phyloP scores from a whole-genome alignment of 2,888 invertebrate genomes.

The Ecliptopera silaceata region DNA sequence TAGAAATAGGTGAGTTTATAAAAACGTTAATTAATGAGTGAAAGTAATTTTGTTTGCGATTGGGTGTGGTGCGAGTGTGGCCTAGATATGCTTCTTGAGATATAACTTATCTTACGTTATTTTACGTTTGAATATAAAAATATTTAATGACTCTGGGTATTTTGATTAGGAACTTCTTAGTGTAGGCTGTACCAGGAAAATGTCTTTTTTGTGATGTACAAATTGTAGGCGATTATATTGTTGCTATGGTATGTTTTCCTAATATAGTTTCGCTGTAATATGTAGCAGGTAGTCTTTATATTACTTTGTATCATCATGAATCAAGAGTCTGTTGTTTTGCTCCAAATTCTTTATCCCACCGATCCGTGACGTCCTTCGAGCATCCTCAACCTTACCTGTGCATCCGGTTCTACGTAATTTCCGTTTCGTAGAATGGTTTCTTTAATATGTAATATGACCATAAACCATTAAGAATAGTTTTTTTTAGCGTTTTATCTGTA shows the following conservation, averaged over 20 bases:
- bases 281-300: not conserved
- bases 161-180: no score
- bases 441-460: slow-evolving; percentile 28
- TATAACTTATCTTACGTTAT: no score
- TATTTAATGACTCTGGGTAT: not conserved
- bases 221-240: no score
- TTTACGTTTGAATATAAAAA: not conserved
- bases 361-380: slow-evolving; percentile 28
- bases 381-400: slow-evolving; percentile 21
- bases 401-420: slow-evolving; percentile 27
- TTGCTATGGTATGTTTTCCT: no score
- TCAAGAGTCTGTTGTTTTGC: no score
- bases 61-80: not conserved
- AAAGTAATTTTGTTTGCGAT: not conserved
- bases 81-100: no score
- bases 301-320: no score
- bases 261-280: not conserved
- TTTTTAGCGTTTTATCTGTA: slow-evolving; percentile 5
- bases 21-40: slow-evolving; percentile 3
- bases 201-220: no score
- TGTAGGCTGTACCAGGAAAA: no score
- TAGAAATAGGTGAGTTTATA: slow-evolving; percentile 57
- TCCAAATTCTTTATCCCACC: slow-evolving; percentile 7
- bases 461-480: slow-evolving; percentile 2
- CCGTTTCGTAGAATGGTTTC: slow-evolving; percentile 27